Percentiles rank a stretch among this genome's conserved stretches.
Conservation (phyloP, 2,113 vertebrate genomes). For the Pseudopipra pipra region DNA sequence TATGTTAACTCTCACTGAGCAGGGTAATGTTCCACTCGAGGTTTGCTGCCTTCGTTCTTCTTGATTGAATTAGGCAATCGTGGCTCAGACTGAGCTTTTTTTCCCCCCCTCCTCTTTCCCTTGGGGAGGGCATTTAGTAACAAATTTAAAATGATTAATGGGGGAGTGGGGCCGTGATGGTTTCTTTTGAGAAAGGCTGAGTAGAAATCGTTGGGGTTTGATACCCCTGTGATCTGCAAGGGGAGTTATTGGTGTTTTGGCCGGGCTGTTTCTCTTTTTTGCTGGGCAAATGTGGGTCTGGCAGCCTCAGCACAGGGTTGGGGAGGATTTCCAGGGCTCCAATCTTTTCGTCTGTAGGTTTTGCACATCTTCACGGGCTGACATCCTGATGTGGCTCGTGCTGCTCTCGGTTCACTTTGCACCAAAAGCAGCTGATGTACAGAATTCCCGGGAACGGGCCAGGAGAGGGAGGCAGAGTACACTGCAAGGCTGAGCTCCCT, state of each 20-base stretch:
- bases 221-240: not conserved
- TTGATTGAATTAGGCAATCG: not conserved
- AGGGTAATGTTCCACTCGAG: not conserved
- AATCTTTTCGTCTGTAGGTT: fast-evolving
- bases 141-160: not conserved
- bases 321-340: not conserved
- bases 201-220: not conserved
- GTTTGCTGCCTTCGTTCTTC: not conserved
- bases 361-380: fast-evolving
- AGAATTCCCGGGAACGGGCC: not conserved
- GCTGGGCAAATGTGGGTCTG: not conserved
- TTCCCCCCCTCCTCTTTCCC: fast-evolving
- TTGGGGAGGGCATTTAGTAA: not conserved
- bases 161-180: fast-evolving
- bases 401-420: not conserved
- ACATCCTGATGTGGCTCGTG: fast-evolving
- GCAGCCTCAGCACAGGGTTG: fast-evolving
- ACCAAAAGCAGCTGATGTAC: fast-evolving
- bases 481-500: not conserved
- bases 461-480: conserved; percentile 76
- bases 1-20: not conserved
- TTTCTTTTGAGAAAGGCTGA: not conserved
- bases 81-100: not conserved
- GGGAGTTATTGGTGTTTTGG: not conserved
- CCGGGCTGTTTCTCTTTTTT: not conserved